Percentiles rank a stretch among this genome's conserved stretches.
Conservation (phyloP, 2,888 invertebrate species). For the Eurytoma adleriae region DNA sequence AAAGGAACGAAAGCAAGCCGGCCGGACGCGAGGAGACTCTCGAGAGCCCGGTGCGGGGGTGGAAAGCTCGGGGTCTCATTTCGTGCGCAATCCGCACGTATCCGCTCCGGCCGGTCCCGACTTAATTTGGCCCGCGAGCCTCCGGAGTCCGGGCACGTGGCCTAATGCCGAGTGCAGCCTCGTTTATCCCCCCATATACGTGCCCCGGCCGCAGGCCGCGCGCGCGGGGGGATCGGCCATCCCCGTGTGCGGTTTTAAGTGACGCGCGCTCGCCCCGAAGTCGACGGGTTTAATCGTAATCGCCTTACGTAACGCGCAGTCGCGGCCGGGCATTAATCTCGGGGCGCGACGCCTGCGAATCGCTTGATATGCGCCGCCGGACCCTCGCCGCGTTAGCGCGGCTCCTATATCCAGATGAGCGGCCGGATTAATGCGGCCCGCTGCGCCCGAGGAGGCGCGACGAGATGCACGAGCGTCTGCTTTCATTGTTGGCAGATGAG, state of each 20-base stretch:
- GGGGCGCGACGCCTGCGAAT: slow-evolving; percentile 39
- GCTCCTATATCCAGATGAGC: slow-evolving; percentile 29
- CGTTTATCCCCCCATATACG: slow-evolving; percentile 38
- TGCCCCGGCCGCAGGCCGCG: not conserved
- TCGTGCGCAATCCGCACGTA: slow-evolving; percentile 45
- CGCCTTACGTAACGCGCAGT: slow-evolving; percentile 40
- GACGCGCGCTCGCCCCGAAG: not conserved
- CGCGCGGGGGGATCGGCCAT: not conserved
- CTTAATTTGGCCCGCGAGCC: slow-evolving; percentile 52
- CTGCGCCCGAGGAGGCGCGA: not conserved
- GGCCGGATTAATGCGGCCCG: not conserved
- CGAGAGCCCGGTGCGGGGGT: not conserved
- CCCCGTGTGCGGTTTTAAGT: not conserved
- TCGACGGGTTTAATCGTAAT: slow-evolving; percentile 38
- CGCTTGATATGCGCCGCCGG: slow-evolving; percentile 33
- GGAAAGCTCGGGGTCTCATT: slow-evolving; percentile 10
- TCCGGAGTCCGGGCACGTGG: slow-evolving; percentile 51
- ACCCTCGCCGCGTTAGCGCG: not conserved
- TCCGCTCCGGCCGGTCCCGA: slow-evolving; percentile 15
- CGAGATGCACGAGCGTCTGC: not conserved
- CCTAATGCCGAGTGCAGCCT: slow-evolving; percentile 27
- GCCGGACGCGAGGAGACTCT: too few relatives aligned
- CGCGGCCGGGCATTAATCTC: slow-evolving; percentile 32
- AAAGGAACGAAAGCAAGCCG: not conserved
- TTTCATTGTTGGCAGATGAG: not conserved